Evolutionary conservation across 2,113 vertebrate species (phyloP), one percentile per base, ranked within the genome.

Genomic region (Myxocyprinus asiaticus): DNA sequence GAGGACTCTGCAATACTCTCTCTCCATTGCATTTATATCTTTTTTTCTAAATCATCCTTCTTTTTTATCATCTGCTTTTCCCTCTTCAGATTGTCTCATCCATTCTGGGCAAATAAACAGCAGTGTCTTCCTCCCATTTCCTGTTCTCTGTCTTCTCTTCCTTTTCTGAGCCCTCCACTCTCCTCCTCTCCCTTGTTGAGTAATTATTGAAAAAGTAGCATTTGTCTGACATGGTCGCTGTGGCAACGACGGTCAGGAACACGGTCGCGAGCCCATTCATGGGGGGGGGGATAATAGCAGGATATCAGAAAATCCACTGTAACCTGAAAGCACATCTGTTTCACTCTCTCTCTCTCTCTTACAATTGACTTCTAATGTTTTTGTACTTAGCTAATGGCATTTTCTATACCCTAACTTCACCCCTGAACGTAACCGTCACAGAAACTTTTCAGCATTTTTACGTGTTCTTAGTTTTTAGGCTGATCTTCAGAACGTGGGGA

Each of bases 181-280:
- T 33, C 67, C 67, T 56, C 64, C 33, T 67, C 66, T 67, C 76
- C 66, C 75, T 70, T 17, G 43, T 79, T 73, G 80, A 83, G 75
- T 80, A 84, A 84, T 84, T 70, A 78, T 74, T 51, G 64, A 68
- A 58, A 66, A 76, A 78, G 59, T 80, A 80, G 82, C 45, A 42
- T 74, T 78, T 81, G 74, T 84, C 75, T 74, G 78, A 81, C 82
- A 81, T 9, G 58, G 82, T 84, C 82, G 70, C 79, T 81, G 78
- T 84, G 77, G 82, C 82, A 84, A 84, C 79, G 58, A 74, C 47
- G 42, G 62, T 68, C 64, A 81, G 64, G 63, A 69, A 53, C 68
- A 9, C 15, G 75, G 59, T 55, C n/a, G 22, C 6, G 55, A 77
- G 42, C 10, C 68, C 44, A 77, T 77, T 79, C 59, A 66, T 72